Conservation (phyloP, 2,888 invertebrate genomes). For the Limnephilus lunatus region DNA sequence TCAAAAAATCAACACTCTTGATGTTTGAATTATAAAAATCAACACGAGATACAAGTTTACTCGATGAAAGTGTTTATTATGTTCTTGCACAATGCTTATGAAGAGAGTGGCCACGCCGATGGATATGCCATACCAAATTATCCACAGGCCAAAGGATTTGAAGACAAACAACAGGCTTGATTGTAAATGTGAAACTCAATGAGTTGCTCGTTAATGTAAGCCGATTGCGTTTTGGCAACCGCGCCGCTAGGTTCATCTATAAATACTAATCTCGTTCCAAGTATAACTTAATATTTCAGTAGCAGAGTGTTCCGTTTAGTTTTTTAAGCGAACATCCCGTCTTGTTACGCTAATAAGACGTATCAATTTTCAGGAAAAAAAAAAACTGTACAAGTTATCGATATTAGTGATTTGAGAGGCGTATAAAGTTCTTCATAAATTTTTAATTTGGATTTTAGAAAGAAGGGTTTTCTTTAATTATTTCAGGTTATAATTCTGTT, state of each 20-base stretch:
- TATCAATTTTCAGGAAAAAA: not conserved
- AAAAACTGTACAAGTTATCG: not conserved
- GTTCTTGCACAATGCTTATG: not conserved
- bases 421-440: not conserved
- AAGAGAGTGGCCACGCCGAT: not conserved
- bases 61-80: not conserved
- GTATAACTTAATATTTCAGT: not conserved
- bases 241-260: not conserved
- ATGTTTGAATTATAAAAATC: not conserved
- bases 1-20: not conserved
- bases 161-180: not conserved
- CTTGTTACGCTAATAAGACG: not conserved
- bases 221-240: slow-evolving; percentile 7
- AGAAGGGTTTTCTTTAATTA: no score
- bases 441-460: no score
- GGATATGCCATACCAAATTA: not conserved
- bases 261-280: not conserved
- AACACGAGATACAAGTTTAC: not conserved
- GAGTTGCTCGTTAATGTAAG: slow-evolving; percentile 8
- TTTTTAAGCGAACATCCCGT: not conserved
- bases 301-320: not conserved
- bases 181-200: slow-evolving; percentile 24
- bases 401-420: not conserved
- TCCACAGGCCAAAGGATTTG: not conserved
- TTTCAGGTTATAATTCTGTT: no score